Conservation (phyloP, 1,140 invertebrate genomes). For the Acromyrmex echinatior region DNA sequence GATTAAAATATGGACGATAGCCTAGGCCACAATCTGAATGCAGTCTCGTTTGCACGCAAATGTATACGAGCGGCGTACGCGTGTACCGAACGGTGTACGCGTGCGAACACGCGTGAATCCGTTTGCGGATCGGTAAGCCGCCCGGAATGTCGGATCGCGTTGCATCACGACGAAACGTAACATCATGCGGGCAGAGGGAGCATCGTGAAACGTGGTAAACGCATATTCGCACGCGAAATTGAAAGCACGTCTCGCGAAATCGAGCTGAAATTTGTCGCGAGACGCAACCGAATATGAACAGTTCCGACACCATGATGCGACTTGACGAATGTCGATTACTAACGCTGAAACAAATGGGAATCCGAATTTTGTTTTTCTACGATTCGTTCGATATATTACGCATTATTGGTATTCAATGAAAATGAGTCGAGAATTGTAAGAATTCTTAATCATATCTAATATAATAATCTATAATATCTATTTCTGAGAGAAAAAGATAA, state of each 20-base stretch:
- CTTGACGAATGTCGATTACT: slow-evolving; percentile 44
- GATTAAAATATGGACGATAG: slow-evolving; percentile 58
- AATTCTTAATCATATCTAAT: background rate
- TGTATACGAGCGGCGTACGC: slow-evolving; percentile 46
- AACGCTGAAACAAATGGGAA: background rate
- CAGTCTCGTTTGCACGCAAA: slow-evolving; percentile 65
- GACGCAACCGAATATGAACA: slow-evolving; percentile 41
- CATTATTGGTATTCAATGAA: background rate
- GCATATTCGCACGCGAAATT: slow-evolving; percentile 41
- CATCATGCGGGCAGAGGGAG: slow-evolving; percentile 34
- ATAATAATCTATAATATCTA: slow-evolving; percentile 1
- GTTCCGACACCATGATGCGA: slow-evolving; percentile 55
- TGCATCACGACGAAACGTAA: slow-evolving; percentile 52
- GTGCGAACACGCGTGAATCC: slow-evolving; percentile 29
- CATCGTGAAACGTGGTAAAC: background rate
- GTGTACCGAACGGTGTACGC: background rate
- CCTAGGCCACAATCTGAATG: slow-evolving; percentile 54
- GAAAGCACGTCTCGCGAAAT: slow-evolving; percentile 57
- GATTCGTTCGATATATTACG: background rate
- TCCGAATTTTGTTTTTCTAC: background rate
- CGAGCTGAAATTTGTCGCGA: slow-evolving; percentile 53
- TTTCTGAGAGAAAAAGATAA: background rate
- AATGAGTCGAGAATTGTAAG: background rate
- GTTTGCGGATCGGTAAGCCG: slow-evolving; percentile 69
- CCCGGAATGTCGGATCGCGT: slow-evolving; percentile 63